Evolutionary conservation across 2,888 invertebrate genomes (phyloP).

Genomic region (Andrena marginata): DNA sequence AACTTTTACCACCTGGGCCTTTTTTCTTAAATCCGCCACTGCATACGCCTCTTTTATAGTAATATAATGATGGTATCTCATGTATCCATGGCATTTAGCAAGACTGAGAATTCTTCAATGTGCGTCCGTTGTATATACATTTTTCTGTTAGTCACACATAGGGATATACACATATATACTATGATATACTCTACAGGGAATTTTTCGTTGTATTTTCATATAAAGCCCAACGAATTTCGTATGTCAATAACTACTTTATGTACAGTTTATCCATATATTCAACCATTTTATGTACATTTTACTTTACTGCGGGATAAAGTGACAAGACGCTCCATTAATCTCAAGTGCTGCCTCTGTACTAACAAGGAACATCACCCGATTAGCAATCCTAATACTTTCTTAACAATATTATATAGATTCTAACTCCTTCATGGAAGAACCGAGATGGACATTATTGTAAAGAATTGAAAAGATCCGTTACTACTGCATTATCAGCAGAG

Average conservation of each 20-base stretch:
- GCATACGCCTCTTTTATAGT: background rate
- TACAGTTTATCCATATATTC: background rate
- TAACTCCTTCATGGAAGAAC: too few relatives aligned
- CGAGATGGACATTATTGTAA: too few relatives aligned
- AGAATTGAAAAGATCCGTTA: too few relatives aligned
- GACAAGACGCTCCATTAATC: background rate
- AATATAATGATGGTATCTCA: background rate
- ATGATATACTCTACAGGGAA: background rate
- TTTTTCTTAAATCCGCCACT: too few relatives aligned
- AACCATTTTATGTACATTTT: background rate
- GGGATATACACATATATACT: background rate
- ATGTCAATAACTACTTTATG: background rate
- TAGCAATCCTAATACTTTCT: too few relatives aligned
- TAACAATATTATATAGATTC: too few relatives aligned
- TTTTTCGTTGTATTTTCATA: background rate
- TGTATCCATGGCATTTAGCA: conserved; percentile 5
- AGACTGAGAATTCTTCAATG: conserved; percentile 5
- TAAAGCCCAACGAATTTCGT: conserved; percentile 4
- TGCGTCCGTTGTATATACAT: background rate
- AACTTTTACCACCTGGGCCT: too few relatives aligned
- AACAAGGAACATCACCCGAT: too few relatives aligned
- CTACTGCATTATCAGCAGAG: too few relatives aligned
- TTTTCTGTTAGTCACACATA: background rate
- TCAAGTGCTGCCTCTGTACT: background rate
- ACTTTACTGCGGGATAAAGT: background rate